Evolutionary conservation across 2,113 vertebrate genomes (phyloP).

Genomic region (Stegostoma tigrinum): DNA sequence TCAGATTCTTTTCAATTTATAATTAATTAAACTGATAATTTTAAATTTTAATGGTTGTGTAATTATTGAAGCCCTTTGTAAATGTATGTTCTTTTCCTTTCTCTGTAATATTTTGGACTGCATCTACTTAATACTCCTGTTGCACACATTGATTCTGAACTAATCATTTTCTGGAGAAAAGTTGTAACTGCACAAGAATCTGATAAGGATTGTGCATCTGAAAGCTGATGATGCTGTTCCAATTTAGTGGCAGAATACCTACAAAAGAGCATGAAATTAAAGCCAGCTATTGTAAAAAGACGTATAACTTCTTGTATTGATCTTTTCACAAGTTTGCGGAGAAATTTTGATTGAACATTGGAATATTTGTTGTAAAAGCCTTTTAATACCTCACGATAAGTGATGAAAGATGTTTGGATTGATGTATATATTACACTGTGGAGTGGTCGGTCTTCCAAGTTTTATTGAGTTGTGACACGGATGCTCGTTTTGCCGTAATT

Average conservation of each 20-base stretch:
- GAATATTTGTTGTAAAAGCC: background rate
- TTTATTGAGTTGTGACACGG: background rate
- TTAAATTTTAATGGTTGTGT: background rate
- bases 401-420: background rate
- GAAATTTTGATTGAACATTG: background rate
- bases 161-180: background rate
- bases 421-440: background rate
- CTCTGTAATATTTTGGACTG: background rate
- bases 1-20: background rate
- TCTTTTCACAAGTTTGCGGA: background rate
- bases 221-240: background rate
- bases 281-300: background rate
- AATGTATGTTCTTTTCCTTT: background rate
- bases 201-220: background rate
- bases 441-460: background rate
- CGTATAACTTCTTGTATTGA: background rate
- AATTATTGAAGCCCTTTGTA: no score
- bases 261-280: background rate
- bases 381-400: background rate
- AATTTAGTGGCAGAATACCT: background rate
- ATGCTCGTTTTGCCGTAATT: background rate
- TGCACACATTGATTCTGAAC: background rate
- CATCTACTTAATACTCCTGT: background rate
- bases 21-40: background rate
- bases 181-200: background rate